Percentiles rank a stretch among this genome's conserved stretches.
These are phyloP conservation scores for Podotricha telesiphe DNA, from an alignment of 2,888 invertebrate genomes.

Conservation along the genomic window DNA sequence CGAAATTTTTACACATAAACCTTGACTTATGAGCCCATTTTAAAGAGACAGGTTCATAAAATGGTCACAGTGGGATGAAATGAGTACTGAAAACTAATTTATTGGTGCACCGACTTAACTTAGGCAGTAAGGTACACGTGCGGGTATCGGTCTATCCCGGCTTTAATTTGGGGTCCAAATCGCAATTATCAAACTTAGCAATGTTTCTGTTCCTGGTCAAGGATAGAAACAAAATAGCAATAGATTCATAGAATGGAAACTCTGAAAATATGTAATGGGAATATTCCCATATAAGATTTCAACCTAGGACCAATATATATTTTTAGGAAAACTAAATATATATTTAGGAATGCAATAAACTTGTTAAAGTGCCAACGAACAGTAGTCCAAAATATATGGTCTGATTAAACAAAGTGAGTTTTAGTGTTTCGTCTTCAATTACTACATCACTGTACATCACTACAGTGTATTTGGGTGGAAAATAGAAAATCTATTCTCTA, in stretches of 20 bases:
- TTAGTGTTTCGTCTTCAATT: too few relatives aligned
- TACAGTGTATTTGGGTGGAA: too few relatives aligned
- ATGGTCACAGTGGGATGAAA: conserved; percentile 37
- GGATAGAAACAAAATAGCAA: neutral
- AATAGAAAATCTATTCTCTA: too few relatives aligned
- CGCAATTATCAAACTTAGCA: conserved; percentile 46
- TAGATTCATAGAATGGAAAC: neutral
- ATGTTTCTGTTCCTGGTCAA: conserved; percentile 27
- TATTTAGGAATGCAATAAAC: too few relatives aligned
- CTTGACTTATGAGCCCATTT: conserved; percentile 25
- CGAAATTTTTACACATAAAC: neutral
- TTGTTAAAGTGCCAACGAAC: too few relatives aligned
- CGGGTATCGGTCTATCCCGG: conserved; percentile 40
- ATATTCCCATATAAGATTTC: too few relatives aligned
- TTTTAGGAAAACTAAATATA: too few relatives aligned
- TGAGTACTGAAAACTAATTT: conserved; percentile 47
- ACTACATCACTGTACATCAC: too few relatives aligned
- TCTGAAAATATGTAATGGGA: too few relatives aligned
- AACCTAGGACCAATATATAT: too few relatives aligned
- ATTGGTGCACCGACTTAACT: conserved; percentile 43
- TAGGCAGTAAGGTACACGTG: conserved; percentile 47
- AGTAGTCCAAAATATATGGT: too few relatives aligned
- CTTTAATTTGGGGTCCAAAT: conserved; percentile 45
- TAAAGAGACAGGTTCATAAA: conserved; percentile 39
- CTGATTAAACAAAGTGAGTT: too few relatives aligned